Percentiles rank a stretch among this genome's conserved stretches.
phyloP scores from a whole-genome alignment of 2,113 vertebrate genomes.

The Oenanthe oenanthe region DNA sequence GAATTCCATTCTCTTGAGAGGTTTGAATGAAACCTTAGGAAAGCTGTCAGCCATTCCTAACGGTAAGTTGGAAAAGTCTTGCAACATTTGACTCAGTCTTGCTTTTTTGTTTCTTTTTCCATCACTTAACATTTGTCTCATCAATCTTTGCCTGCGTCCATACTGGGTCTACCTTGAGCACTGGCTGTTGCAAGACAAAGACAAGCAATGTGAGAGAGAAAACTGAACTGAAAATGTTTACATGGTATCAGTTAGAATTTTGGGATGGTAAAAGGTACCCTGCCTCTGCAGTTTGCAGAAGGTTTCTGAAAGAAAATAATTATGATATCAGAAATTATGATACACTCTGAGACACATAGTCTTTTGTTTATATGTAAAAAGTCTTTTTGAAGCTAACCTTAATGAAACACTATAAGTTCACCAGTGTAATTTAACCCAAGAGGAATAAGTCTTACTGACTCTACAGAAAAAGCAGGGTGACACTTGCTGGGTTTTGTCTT shows the following conservation, averaged over 20 bases:
- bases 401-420: background rate
- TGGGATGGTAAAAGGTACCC: background rate
- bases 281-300: background rate
- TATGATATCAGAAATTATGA: background rate
- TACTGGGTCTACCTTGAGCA: background rate
- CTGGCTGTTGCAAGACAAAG: background rate
- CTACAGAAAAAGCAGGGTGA: background rate
- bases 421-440: background rate
- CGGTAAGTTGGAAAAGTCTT: slow-evolving; percentile 75
- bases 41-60: slow-evolving; percentile 88
- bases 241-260: background rate
- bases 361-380: background rate
- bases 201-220: background rate
- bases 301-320: background rate
- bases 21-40: slow-evolving; percentile 87
- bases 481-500: background rate
- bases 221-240: background rate
- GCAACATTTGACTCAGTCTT: background rate
- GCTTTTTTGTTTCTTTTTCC: background rate
- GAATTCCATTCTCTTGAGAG: slow-evolving; percentile 82
- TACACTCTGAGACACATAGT: background rate
- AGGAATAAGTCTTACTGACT: background rate
- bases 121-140: background rate
- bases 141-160: background rate
- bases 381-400: background rate